phyloP scores from a whole-genome alignment of 1,140 invertebrate species.

The Venustaconcha ellipsiformis region DNA sequence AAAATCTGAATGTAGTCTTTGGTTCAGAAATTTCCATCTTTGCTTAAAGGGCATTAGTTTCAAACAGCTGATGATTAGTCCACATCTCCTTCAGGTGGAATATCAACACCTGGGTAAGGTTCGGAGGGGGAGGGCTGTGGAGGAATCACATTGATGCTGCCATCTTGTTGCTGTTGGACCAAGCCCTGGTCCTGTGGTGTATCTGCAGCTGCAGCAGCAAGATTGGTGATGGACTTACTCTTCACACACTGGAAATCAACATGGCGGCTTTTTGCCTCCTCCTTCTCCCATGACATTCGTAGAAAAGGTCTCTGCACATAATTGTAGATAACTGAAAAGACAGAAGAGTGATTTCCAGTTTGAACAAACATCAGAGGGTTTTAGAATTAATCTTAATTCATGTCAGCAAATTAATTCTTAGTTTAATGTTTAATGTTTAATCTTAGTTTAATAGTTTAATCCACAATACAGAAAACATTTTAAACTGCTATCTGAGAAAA shows the following conservation, averaged over 20 bases:
- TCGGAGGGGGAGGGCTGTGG: slow-evolving; percentile 68
- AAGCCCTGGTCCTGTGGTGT: slow-evolving; percentile 93
- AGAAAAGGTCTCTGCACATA: slow-evolving; percentile 99
- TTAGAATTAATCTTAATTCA: too few species aligned
- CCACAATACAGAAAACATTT: too few species aligned
- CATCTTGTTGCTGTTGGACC: slow-evolving; percentile 63
- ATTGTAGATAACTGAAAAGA: slow-evolving; percentile 91
- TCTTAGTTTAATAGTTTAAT: too few species aligned
- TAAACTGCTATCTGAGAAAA: too few species aligned
- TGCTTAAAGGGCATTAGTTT: too few species aligned
- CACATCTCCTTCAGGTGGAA: slow-evolving; percentile 63
- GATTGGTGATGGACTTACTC: slow-evolving; percentile 69
- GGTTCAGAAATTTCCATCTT: too few species aligned
- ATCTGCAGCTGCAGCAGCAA: slow-evolving; percentile 57
- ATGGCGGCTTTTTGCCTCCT: slow-evolving; percentile 98
- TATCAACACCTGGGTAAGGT: slow-evolving; percentile 66
- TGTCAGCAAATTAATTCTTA: too few species aligned
- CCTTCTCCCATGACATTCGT: slow-evolving; percentile 99
- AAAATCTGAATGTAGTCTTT: too few species aligned
- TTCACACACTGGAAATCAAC: slow-evolving; percentile 89
- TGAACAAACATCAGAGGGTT: too few species aligned
- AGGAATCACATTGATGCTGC: slow-evolving; percentile 60
- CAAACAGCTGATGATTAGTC: slow-evolving; percentile 25
- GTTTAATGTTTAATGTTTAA: too few species aligned
- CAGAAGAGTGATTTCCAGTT: too few species aligned